phyloP scores from a whole-genome alignment of 2,113 vertebrate genomes.

The Proteles cristata region DNA sequence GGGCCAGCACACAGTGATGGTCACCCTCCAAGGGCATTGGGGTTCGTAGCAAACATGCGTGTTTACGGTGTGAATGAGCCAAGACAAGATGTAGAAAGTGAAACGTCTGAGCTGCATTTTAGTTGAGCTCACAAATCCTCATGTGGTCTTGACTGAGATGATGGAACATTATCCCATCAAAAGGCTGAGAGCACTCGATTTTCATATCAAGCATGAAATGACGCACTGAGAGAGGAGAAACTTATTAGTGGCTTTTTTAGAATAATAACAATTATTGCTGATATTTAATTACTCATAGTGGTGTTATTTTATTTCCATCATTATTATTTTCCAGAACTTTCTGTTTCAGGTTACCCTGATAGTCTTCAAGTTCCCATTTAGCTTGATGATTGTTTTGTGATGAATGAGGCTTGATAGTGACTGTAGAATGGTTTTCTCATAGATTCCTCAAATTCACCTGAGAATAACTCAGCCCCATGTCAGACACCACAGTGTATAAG shows the following conservation, averaged over 20 bases:
- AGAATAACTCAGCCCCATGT: not conserved
- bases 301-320: not conserved
- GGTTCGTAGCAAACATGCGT: rapidly evolving
- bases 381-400: not conserved
- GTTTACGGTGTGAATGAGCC: not conserved
- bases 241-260: not conserved
- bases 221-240: not conserved
- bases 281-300: not conserved
- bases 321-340: not conserved
- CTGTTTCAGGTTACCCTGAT: not conserved
- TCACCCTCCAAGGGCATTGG: not conserved
- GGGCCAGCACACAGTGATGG: not conserved
- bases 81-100: not conserved
- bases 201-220: not conserved
- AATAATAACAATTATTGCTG: too few species aligned
- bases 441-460: not conserved
- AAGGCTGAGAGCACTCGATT: not conserved
- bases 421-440: not conserved
- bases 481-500: not conserved
- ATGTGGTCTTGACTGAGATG: not conserved
- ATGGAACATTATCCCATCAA: not conserved
- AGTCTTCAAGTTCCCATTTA: not conserved
- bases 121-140: not conserved
- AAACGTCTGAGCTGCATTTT: not conserved
- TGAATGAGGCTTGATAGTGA: not conserved